These are phyloP conservation scores for Apocheima hispidaria DNA, from an alignment of 2,888 invertebrate species.

Conservation along the genomic window DNA sequence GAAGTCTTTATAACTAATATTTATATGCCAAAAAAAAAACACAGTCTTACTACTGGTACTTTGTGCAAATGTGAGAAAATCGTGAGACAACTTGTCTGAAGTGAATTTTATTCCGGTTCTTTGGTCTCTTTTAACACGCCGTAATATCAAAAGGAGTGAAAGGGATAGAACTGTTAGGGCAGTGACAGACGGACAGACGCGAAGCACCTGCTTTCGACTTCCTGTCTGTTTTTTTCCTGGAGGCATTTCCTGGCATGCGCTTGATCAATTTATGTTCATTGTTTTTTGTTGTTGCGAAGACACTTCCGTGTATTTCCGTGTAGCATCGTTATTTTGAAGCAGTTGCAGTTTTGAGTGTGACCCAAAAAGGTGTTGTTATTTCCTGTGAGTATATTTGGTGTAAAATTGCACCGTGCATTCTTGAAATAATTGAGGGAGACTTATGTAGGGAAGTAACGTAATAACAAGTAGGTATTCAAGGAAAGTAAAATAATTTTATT, in stretches of 20 bases:
- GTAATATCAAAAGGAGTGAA: neutral
- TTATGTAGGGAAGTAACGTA: too few relatives aligned
- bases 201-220: conserved; percentile 71
- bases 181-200: conserved; percentile 57
- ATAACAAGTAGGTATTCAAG: too few relatives aligned
- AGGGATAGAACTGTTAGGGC: conserved; percentile 19
- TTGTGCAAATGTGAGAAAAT: conserved; percentile 19
- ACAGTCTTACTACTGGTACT: too few relatives aligned
- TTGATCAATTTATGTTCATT: conserved; percentile 43
- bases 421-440: too few relatives aligned
- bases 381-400: neutral
- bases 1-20: conserved; percentile 12
- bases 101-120: neutral
- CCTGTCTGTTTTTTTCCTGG: conserved; percentile 60
- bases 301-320: conserved; percentile 21
- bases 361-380: conserved; percentile 17
- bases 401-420: neutral
- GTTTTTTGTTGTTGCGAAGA: conserved; percentile 29
- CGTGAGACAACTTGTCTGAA: conserved; percentile 26
- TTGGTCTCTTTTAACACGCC: neutral
- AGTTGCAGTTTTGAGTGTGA: conserved; percentile 4
- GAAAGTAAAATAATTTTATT: too few relatives aligned
- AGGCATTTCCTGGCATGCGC: conserved; percentile 67
- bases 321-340: conserved; percentile 23
- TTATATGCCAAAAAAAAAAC: conserved; percentile 10